Evolutionary conservation across 2,797 vertebrate species (phyloP), one percentile per base, ranked within the genome.

Genomic region (Gallirallus australis): DNA sequence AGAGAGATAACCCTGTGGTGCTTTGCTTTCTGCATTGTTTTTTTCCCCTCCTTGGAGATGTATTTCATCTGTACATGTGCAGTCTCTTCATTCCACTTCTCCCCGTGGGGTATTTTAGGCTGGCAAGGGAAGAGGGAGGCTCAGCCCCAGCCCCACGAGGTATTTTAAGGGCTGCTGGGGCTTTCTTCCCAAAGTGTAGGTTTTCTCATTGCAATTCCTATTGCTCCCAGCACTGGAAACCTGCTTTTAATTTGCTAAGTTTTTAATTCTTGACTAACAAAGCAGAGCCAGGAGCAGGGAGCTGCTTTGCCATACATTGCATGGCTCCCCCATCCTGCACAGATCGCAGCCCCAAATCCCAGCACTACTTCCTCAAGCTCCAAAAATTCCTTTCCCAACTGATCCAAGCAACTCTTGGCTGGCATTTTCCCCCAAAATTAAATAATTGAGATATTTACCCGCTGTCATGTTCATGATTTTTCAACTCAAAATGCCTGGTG

Each of bases 301-400:
- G 65, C 45, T 68, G 52, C 60, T 40, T 71, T 73, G 82, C 93
- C 79, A 31, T 80, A 66, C 7, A 1, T 72, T 10, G 1, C 52
- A 15, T 7, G 8, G 63, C 61, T 81, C 61, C 85, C 85, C 61
- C 12, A 0, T 53, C 56, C 68, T 20, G 2, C 48, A 15, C 25
- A 65, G 47, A 53, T 84, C 69, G 39, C 82, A 64, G 77, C 82
- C 60, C 65, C 15, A 7, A 91, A 82, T 59, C 79, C 35, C 35
- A 89, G 20, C 65, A 40, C 68, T 31, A 7, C 86, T 97, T 90
- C 75, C 76, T 86, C 57, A 72, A 91, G 71, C 57, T 84, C 93
- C 89, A 95, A 65, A 95, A 92, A 86, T 81, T 77, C 66, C 60
- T 96, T 90, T 92, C 47, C 31, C 87, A 94, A 93, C 42, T 75